Evolutionary conservation across 2,888 invertebrate genomes (phyloP).

Genomic region (Nysson spinosus): DNA sequence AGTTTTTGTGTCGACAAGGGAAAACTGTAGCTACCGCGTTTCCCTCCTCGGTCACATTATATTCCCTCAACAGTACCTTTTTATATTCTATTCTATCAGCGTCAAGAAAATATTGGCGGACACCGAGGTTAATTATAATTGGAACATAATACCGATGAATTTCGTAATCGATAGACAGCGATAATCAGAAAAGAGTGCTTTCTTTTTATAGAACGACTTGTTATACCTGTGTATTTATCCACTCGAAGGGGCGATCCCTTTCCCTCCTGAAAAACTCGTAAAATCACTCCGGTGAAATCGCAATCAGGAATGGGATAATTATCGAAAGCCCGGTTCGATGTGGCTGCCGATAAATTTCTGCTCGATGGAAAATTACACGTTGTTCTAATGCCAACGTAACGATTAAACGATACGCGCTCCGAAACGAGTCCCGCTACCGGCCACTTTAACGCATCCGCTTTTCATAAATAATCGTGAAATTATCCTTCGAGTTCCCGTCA

Average conservation of each 20-base stretch:
- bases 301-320: conserved; percentile 31
- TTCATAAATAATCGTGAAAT: conserved; percentile 42
- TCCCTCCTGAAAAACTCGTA: conserved; percentile 16
- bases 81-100: too few relatives aligned
- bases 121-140: too few relatives aligned
- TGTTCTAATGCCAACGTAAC: conserved; percentile 21
- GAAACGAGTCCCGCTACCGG: conserved; percentile 31
- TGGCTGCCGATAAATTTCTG: conserved; percentile 37
- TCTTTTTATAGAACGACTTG: too few relatives aligned
- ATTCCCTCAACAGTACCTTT: too few relatives aligned
- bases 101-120: too few relatives aligned
- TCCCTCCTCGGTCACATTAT: background rate
- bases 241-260: too few relatives aligned
- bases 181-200: too few relatives aligned
- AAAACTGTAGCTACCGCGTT: conserved; percentile 12
- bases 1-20: conserved; percentile 1
- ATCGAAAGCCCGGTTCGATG: conserved; percentile 30
- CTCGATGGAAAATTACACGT: conserved; percentile 32
- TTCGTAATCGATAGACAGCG: too few relatives aligned
- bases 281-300: conserved; percentile 3
- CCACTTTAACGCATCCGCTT: conserved; percentile 10
- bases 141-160: too few relatives aligned
- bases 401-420: conserved; percentile 22
- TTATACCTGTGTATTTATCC: too few relatives aligned
- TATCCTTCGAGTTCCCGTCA: conserved; percentile 17